Conservation (phyloP, 2,888 invertebrate species). For the Chaetogeoica ovagalla region DNA sequence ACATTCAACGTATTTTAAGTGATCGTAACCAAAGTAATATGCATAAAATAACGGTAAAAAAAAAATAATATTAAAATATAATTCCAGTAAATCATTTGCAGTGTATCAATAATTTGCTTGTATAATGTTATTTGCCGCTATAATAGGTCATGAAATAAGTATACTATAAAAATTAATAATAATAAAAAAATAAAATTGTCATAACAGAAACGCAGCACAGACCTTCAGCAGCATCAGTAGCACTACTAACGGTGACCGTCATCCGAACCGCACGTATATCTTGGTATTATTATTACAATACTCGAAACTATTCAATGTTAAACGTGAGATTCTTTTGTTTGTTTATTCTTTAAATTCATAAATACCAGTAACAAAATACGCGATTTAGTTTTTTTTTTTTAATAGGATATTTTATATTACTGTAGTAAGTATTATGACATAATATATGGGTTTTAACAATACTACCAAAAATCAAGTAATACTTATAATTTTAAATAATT, state of each 20-base stretch:
- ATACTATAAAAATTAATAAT: slow-evolving; percentile 4
- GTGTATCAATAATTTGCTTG: not conserved
- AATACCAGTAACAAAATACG: not conserved
- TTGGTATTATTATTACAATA: not conserved
- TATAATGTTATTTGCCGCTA: not conserved
- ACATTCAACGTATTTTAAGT: slow-evolving; percentile 2
- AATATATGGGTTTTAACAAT: not conserved
- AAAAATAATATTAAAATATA: not conserved
- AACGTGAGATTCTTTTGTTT: not conserved
- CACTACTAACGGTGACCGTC: slow-evolving; percentile 34
- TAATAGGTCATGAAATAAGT: not conserved
- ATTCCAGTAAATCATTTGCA: not conserved
- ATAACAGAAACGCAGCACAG: slow-evolving; percentile 9
- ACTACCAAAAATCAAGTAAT: not conserved
- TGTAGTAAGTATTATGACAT: too few species aligned
- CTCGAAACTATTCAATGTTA: slow-evolving; percentile 5
- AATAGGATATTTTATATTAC: not conserved
- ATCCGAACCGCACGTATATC: slow-evolving; percentile 23
- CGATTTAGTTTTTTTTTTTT: not conserved
- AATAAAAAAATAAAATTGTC: not conserved
- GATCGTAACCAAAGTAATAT: slow-evolving; percentile 19
- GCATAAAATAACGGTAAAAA: slow-evolving; percentile 24
- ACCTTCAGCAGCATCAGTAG: slow-evolving; percentile 36
- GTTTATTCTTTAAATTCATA: not conserved
- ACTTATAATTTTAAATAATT: not conserved